Conservation (phyloP, 2,113 vertebrate species). For the Cephalopterus ornatus region DNA sequence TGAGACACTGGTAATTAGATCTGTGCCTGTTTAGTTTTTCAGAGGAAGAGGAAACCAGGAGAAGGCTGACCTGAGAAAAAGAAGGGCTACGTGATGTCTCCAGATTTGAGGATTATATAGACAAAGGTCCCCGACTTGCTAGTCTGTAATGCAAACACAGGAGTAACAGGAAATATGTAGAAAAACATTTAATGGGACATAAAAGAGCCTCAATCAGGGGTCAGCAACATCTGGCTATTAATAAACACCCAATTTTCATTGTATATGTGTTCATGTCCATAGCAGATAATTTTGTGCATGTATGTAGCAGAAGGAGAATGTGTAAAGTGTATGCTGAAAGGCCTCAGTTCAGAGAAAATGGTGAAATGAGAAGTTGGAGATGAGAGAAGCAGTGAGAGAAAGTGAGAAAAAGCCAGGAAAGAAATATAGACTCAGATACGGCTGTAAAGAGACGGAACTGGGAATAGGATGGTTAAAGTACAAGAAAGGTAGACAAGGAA, state of each 20-base stretch:
- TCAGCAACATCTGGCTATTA: background rate
- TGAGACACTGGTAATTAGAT: conserved; percentile 14
- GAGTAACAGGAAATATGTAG: background rate
- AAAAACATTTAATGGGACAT: background rate
- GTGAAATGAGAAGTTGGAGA: background rate
- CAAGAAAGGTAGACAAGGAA: background rate
- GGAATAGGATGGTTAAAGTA: background rate
- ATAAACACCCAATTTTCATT: background rate
- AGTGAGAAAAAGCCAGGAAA: background rate
- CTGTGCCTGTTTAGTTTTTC: background rate
- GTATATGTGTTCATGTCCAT: background rate
- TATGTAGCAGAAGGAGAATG: background rate
- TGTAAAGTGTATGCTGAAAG: background rate
- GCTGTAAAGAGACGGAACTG: background rate
- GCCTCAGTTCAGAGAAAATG: background rate
- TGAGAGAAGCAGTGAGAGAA: background rate
- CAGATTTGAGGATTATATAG: background rate
- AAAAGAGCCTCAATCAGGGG: background rate
- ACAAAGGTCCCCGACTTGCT: background rate
- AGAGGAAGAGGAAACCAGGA: background rate
- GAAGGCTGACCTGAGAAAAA: background rate
- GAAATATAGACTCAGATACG: background rate
- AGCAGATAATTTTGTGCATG: background rate
- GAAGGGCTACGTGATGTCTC: background rate
- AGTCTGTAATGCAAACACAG: background rate